Evolutionary conservation across 2,113 vertebrate genomes (phyloP), one percentile per base, ranked within the genome.

Genomic region (Willisornis vidua): DNA sequence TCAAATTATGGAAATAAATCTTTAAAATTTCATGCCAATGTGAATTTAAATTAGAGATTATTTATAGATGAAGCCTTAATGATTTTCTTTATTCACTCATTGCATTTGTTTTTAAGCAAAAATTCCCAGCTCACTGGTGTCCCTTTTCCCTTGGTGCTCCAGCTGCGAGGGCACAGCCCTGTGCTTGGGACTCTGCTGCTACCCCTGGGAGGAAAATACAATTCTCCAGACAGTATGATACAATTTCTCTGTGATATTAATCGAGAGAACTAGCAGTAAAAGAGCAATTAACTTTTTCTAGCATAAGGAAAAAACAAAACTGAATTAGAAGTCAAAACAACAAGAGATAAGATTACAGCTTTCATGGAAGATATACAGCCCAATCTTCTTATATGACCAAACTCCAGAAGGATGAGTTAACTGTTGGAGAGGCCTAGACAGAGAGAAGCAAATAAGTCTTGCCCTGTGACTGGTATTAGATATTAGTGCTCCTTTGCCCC

Each of bases 1-100:
- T 81, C 48, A 90, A 85, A 65, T 72, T 91, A 86, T 97, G 89
- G 77, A 95, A 97, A 96, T 79, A 92, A 87, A 70, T 55, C 90
- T 95, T 96, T 46, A 90, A 94, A 89, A 94, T 90, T 81, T 86
- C 61, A 89, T 43, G 61, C 35, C 19, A 6, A 70, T 94, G 59
- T 87, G 89, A 93, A 95, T 82, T 95, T 93, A 93, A 95, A 93
- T 89, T 85, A 95, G 49, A 61, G 23, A 82, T 11, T 43, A 76
- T 88, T 94, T 84, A 79, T 55, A 96, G 89, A 87, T 52, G 57
- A 95, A 91, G 57, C 14, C 51, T 55, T 74, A 78, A 82, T 71
- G 46, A 52, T 91, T 95, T 96, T 85, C 81, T 95, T 61, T 79
- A 77, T 70, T 96, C 89, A 61, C 74, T 46, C 78, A 75, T 81